These are phyloP conservation scores for Leucopsar rothschildi DNA, from an alignment of 2,113 vertebrate genomes.

Conservation along the genomic window DNA sequence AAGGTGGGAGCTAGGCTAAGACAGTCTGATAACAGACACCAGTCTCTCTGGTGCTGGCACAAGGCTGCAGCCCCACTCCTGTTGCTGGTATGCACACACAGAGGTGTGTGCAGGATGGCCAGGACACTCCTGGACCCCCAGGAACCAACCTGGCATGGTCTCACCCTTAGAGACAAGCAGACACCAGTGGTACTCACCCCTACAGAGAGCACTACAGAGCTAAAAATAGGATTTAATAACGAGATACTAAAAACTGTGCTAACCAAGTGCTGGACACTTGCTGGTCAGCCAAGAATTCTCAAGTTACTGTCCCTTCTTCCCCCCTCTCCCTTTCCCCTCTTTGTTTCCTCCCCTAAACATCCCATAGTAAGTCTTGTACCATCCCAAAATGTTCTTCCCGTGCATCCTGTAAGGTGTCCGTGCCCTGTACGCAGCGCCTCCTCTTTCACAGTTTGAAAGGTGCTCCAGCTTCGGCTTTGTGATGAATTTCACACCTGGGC, in stretches of 20 bases:
- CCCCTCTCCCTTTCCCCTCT: neutral
- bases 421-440: neutral
- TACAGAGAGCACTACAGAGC: neutral
- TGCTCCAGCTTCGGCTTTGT: neutral
- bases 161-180: neutral
- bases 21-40: neutral
- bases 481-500: neutral
- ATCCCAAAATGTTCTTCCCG: neutral
- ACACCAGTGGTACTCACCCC: neutral
- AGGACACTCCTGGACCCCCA: neutral
- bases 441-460: neutral
- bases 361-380: neutral
- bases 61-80: neutral
- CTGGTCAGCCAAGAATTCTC: neutral
- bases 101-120: neutral
- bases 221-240: neutral
- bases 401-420: neutral
- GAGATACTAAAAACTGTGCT: neutral
- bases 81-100: neutral
- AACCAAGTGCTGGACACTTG: neutral
- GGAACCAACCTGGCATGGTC: neutral
- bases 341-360: neutral
- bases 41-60: neutral
- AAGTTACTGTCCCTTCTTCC: neutral
- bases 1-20: neutral